Percentiles rank a stretch among this genome's conserved stretches.
Evolutionary conservation across 1,140 invertebrate species (phyloP).

Genomic region (Caerostris extrusa): DNA sequence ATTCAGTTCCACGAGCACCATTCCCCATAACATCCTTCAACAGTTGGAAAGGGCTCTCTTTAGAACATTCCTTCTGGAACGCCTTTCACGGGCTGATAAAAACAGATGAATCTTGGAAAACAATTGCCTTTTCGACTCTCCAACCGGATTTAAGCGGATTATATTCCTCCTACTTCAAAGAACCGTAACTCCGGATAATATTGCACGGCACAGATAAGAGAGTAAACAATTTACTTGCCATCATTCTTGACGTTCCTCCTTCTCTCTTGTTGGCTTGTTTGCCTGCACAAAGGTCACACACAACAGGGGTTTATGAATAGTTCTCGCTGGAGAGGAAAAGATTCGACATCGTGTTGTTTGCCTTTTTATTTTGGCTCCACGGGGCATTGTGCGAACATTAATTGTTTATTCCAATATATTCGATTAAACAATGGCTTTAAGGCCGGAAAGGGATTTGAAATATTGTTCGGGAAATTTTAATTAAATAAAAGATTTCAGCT

Average conservation of each 20-base stretch:
- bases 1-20: no score
- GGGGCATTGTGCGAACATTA: no score
- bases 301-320: constrained; percentile 31
- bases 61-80: no score
- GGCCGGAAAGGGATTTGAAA: no score
- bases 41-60: no score
- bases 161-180: constrained; percentile 30
- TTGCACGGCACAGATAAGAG: constrained; percentile 51
- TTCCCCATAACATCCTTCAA: no score
- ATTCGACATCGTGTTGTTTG: constrained; percentile 16
- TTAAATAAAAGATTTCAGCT: no score
- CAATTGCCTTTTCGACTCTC: constrained; percentile 13
- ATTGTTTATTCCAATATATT: no score
- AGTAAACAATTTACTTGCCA: constrained; percentile 67
- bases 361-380: neutral
- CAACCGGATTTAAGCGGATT: constrained; percentile 48
- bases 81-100: constrained; percentile 35
- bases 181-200: constrained; percentile 5
- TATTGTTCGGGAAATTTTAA: no score
- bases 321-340: neutral
- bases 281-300: constrained; percentile 15
- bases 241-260: constrained; percentile 27
- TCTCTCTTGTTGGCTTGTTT: constrained; percentile 20
- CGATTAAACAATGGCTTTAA: no score
- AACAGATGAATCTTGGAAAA: constrained; percentile 55